phyloP scores from a whole-genome alignment of 1,140 invertebrate genomes.

The Elysia chlorotica region DNA sequence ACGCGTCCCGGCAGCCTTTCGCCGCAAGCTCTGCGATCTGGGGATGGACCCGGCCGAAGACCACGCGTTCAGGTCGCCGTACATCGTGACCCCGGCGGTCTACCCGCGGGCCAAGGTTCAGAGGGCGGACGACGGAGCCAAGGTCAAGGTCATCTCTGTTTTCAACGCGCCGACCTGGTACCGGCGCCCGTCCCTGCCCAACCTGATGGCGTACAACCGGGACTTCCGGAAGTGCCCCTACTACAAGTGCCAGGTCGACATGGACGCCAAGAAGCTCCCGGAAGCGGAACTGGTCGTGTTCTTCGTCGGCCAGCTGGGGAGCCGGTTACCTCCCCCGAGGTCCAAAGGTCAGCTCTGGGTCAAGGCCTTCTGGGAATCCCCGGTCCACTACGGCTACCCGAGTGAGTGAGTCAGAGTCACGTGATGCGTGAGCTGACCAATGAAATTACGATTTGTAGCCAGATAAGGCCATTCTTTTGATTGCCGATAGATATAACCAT shows the following conservation, averaged over 20 bases:
- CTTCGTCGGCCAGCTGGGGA: not conserved
- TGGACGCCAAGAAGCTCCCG: not conserved
- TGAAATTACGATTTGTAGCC: no score
- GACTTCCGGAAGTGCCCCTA: not conserved
- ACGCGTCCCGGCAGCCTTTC: no score
- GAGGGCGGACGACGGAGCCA: not conserved
- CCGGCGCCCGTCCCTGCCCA: not conserved
- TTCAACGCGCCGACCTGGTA: not conserved
- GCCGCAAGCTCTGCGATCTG: no score
- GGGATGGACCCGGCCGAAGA: not conserved
- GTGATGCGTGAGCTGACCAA: no score
- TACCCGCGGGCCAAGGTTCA: not conserved
- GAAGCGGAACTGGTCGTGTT: not conserved
- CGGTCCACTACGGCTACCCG: not conserved
- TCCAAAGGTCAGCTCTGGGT: not conserved
- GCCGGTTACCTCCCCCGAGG: not conserved
- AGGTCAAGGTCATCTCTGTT: not conserved
- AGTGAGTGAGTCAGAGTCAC: no score
- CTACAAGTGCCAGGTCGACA: not conserved
- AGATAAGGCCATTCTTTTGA: no score
- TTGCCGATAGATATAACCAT: no score
- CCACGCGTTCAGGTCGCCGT: not conserved
- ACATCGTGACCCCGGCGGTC: not conserved
- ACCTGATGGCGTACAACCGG: not conserved
- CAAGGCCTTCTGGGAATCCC: not conserved